Evolutionary conservation across 2,888 invertebrate genomes (phyloP).

Genomic region (Lypha dubia): DNA sequence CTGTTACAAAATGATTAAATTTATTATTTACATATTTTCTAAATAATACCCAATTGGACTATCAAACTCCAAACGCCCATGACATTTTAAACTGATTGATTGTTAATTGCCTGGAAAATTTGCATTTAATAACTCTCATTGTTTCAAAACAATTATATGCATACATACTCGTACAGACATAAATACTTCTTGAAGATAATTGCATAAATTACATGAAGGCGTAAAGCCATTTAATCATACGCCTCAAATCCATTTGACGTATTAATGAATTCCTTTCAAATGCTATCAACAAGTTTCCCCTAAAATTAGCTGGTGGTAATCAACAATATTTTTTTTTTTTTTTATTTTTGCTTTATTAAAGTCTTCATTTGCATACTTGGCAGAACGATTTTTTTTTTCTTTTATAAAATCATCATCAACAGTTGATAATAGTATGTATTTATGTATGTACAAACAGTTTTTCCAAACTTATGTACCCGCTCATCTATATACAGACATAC

Average conservation of each 20-base stretch:
- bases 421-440: background rate
- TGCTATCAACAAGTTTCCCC: constrained; percentile 45
- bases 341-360: constrained; percentile 2
- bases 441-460: background rate
- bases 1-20: no score
- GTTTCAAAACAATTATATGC: constrained; percentile 4
- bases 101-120: background rate
- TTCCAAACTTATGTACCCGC: background rate
- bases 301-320: constrained; percentile 29
- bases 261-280: constrained; percentile 39
- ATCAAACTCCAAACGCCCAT: background rate
- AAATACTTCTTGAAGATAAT: background rate
- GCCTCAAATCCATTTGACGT: constrained; percentile 28
- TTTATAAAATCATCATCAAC: background rate
- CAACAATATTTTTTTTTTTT: background rate
- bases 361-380: background rate
- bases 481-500: no score
- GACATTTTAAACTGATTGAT: background rate
- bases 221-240: background rate
- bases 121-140: constrained; percentile 14
- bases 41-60: background rate
- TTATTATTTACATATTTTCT: background rate
- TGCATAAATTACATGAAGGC: background rate
- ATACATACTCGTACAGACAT: no score
- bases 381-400: background rate